These are phyloP conservation scores for Xiphophorus couchianus DNA, from an alignment of 2,113 vertebrate species.

Conservation along the genomic window DNA sequence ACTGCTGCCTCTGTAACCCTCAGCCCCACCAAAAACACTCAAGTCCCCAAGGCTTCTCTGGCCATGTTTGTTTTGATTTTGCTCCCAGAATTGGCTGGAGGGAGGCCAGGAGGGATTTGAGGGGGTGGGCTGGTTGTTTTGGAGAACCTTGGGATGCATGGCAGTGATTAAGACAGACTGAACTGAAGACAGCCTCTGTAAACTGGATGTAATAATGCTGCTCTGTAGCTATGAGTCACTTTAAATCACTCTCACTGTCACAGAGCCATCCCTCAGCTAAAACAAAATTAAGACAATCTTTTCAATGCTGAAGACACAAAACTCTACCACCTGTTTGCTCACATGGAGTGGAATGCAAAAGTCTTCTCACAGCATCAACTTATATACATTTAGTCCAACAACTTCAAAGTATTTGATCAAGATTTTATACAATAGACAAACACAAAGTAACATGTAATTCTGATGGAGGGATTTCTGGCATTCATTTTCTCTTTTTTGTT, in stretches of 20 bases:
- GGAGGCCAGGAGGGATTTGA: slow-evolving; percentile 8
- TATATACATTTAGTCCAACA: background rate
- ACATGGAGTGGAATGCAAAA: background rate
- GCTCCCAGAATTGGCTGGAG: slow-evolving; percentile 73
- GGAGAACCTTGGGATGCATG: slow-evolving; percentile 58
- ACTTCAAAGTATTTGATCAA: background rate
- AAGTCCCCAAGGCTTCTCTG: slow-evolving; percentile 60
- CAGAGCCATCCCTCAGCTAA: background rate
- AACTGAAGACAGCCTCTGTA: slow-evolving; percentile 29
- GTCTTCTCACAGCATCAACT: background rate
- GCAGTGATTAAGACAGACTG: slow-evolving; percentile 40
- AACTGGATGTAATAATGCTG: slow-evolving; percentile 17
- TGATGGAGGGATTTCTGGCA: background rate
- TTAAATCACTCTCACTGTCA: slow-evolving; percentile 7
- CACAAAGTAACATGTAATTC: background rate
- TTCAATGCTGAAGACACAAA: background rate
- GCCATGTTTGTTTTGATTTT: slow-evolving; percentile 81
- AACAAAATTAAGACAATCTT: slow-evolving; percentile 30
- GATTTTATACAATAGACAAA: background rate
- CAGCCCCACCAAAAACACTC: slow-evolving; percentile 44
- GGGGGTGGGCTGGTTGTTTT: slow-evolving; percentile 25
- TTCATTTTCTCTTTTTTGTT: too few relatives aligned
- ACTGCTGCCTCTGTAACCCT: slow-evolving; percentile 69
- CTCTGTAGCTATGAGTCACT: slow-evolving; percentile 6
- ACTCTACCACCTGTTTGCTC: slow-evolving; percentile 18